phyloP scores from a whole-genome alignment of 64 coral and sea anemone genomes.

The Platygyra sinensis region DNA sequence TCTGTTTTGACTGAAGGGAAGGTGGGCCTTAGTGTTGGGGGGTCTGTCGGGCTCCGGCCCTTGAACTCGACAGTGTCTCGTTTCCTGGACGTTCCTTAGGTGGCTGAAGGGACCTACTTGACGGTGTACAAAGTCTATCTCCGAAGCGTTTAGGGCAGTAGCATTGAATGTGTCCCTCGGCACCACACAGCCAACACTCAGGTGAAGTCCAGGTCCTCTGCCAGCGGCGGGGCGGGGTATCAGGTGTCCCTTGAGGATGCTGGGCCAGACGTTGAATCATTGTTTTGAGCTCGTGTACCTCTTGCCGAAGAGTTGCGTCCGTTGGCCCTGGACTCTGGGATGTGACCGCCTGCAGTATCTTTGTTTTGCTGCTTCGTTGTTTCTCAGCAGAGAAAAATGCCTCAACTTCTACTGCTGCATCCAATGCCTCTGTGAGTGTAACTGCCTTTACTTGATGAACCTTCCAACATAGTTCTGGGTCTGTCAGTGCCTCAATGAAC shows the following conservation, averaged over 20 bases:
- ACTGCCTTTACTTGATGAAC: constrained; percentile 8
- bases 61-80: background rate
- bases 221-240: background rate
- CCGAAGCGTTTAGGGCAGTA: background rate
- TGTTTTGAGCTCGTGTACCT: constrained; percentile 18
- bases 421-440: constrained; percentile 6
- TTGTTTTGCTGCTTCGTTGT: background rate
- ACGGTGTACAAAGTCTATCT: background rate
- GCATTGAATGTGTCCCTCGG: constrained; percentile 3
- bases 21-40: background rate
- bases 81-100: constrained; percentile 11
- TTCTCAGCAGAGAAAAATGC: constrained; percentile 7
- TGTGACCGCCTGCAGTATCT: background rate
- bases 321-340: background rate
- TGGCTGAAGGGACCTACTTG: background rate
- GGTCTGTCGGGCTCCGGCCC: constrained; percentile 34
- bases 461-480: constrained; percentile 17
- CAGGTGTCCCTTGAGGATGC: background rate
- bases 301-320: background rate
- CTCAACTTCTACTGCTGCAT: constrained; percentile 28
- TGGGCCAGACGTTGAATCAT: background rate
- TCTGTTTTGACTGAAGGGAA: too few species aligned
- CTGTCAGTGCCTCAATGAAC: constrained; percentile 40
- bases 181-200: constrained; percentile 12
- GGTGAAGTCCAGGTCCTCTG: background rate